Evolutionary conservation across 2,797 vertebrate species (phyloP).

Genomic region (Rousettus madagascariensis): DNA sequence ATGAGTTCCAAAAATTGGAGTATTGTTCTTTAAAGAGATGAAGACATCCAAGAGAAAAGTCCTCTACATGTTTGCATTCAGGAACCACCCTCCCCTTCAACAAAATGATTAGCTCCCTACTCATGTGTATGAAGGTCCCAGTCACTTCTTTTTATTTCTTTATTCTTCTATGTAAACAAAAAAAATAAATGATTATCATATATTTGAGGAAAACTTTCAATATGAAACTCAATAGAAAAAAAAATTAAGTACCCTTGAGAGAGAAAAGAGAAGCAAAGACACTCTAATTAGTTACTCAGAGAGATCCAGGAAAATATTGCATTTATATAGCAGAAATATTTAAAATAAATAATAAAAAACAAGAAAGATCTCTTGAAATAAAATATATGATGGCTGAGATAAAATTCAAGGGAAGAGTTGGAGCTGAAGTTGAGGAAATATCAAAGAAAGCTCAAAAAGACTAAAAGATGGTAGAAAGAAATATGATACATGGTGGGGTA

Average conservation of each 20-base stretch:
- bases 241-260: not conserved
- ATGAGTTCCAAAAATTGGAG: not conserved
- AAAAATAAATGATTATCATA: not conserved
- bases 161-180: not conserved
- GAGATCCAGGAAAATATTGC: not conserved
- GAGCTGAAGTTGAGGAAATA: not conserved
- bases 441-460: not conserved
- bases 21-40: not conserved
- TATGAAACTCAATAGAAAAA: not conserved
- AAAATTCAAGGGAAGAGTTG: not conserved
- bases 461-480: not conserved
- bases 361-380: not conserved
- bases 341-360: not conserved
- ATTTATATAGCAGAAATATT: not conserved
- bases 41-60: not conserved
- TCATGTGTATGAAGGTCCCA: not conserved
- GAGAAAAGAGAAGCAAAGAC: not conserved
- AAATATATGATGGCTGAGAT: not conserved
- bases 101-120: not conserved
- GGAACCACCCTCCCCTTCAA: not conserved
- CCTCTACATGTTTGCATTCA: not conserved
- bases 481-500: not conserved
- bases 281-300: not conserved
- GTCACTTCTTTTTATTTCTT: not conserved
- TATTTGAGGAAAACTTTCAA: conserved; percentile 28